Evolutionary conservation across 2,797 vertebrate species (phyloP).

Genomic region (Erethizon dorsatum): DNA sequence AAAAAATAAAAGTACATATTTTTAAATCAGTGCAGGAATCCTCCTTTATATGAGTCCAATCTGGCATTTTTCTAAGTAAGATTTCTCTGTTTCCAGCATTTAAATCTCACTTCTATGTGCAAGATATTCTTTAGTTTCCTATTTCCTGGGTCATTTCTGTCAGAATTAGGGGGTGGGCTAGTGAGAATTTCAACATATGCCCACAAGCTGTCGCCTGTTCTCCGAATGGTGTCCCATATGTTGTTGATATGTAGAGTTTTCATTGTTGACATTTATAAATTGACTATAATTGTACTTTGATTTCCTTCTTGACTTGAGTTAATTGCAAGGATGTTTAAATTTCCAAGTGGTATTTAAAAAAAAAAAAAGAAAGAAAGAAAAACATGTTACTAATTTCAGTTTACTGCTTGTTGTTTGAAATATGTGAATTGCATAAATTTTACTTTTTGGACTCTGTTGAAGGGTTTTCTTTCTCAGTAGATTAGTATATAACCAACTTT

Average conservation of each 20-base stretch:
- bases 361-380: conserved; percentile 1
- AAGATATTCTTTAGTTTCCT: conserved; percentile 58
- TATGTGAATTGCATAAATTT: conserved; percentile 64
- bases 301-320: conserved; percentile 82
- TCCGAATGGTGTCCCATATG: conserved; percentile 81
- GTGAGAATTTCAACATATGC: conserved; percentile 80
- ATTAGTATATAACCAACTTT: conserved; percentile 51
- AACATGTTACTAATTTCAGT: conserved; percentile 67
- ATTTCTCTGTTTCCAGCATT: conserved; percentile 46
- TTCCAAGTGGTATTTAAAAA: conserved; percentile 70
- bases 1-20: conserved; percentile 13
- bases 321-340: conserved; percentile 83
- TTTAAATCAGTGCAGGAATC: neutral
- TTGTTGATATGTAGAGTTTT: conserved; percentile 80
- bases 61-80: conserved; percentile 75
- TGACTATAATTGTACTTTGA: conserved; percentile 84
- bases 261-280: conserved; percentile 86
- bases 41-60: conserved; percentile 60
- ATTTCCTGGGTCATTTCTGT: conserved; percentile 83
- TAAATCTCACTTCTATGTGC: conserved; percentile 64
- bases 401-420: conserved; percentile 72
- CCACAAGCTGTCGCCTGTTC: conserved; percentile 75
- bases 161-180: conserved; percentile 70
- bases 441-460: conserved; percentile 61
- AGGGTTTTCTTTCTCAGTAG: neutral